Base-by-base conservation (phyloP, 2,888 invertebrate species). In the Acleris emargana region DNA sequence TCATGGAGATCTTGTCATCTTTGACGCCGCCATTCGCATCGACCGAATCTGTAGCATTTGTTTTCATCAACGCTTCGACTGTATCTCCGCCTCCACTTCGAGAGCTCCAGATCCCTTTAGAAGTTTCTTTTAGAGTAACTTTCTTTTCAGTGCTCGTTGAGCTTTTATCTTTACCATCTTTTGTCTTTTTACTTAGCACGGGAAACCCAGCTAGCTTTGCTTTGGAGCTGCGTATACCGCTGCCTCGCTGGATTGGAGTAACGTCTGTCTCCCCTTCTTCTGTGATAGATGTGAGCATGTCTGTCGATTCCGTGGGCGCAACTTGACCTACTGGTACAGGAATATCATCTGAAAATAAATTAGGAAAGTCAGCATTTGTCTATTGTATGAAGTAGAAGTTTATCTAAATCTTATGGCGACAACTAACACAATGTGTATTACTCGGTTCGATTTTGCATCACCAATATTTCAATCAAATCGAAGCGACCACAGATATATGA, bases 241-340 rank as follows among this genome's bases (percentile, higher is more conserved):
- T 88, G 49, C 94, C 91, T 77, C 94, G 86, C 78, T 94, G 91
- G 74, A 94, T 92, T 50, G 93, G 82, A 60, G 92, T 82, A 71
- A 86, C 77, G 52, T 92, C 90, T 62, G 93, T 78, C 87, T 95
- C 94, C 73, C 93, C 93, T 76, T 96, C 96, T 78, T 96, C 96
- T 1, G 94, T 94, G 72, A 96, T 96, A 0, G 95, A 94, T 53
- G 95, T 93, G 45, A 96, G 87, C 76, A 94, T 88, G 67, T 93
- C 93, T 51, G 93, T 92, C 2, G 92, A 91, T 63, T 95, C 95
- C 5, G 88, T 85, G 11, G 93, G 89, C 64, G 94, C 94, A 54
- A 93, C 94, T 78, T 95, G 95, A 13, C 94, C 94, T 55, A 94
- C 94, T 93, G 97, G 97, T 78, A 97, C 97, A 54, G 97, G 97